Base-by-base conservation (phyloP, 2,113 vertebrate genomes). In the Gopherus flavomarginatus region DNA sequence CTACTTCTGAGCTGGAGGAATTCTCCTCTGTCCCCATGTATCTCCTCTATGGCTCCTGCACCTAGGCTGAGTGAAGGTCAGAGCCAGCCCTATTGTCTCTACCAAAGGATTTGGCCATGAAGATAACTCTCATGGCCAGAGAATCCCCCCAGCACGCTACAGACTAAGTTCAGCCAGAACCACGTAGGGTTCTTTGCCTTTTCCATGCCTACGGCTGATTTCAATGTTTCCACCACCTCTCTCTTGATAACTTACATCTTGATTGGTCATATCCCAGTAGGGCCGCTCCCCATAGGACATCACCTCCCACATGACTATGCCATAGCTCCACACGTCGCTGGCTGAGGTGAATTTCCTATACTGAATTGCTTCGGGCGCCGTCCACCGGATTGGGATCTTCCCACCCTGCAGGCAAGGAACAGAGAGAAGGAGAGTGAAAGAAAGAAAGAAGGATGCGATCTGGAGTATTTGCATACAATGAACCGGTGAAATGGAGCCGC, bases 261-360 rank as follows among this genome's bases (percentile, higher is more conserved):
- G 98, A 90, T 99, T 99, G 96, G 98, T 99, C 98, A 99, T 99
- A 84, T 99, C 98, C 98, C 98, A 99, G 98, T 99, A 99, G 35
- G 98, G 98, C 72, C 98, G 86, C 87, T 99, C 98, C n/a, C 98
- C 98, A 0, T 98, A 99, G 1, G 98, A 98, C 98, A 98, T 99
- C 95, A 99, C 98, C 85, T 99, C 98, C 98, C 98, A 98, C 98
- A 99, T 99, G 94, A 99, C 98, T 0, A 99, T 99, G 0, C 98
- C 98, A 0, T 99, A 99, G 96, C 98, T 99, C 98, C 98, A 99
- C 44, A 98, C 98, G 0, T 99, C 98, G 0, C 98, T 98, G 97
- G 98, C 98, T 0, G 98, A 99, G 21, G 98, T 98, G 97, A 99
- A 99, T 72, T 98, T 99, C 6, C 98, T 95, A 96, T 98, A 98